phyloP scores from a whole-genome alignment of 2,888 invertebrate genomes.

The Aplocera efformata region DNA sequence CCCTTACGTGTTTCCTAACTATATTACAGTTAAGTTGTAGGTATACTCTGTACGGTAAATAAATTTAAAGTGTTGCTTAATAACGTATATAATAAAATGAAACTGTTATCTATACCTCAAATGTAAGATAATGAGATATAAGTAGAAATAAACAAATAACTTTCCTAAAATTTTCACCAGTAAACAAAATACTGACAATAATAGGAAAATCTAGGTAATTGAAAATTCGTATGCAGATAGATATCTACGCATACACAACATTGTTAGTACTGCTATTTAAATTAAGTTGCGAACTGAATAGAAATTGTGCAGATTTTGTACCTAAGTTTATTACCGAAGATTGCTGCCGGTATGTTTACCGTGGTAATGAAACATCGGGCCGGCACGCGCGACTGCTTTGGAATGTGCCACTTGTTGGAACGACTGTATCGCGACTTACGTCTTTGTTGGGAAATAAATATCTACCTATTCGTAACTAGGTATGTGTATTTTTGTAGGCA shows the following conservation, averaged over 20 bases:
- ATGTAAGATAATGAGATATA: no score
- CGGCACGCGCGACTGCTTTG: conserved; percentile 40
- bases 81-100: no score
- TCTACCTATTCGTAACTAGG: no score
- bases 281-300: conserved; percentile 56
- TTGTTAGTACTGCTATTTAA: conserved; percentile 16
- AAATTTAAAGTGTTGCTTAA: no score
- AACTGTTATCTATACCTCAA: no score
- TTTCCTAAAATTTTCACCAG: no score
- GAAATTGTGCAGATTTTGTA: conserved; percentile 22
- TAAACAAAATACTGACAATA: no score
- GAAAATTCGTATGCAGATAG: conserved; percentile 1
- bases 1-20: no score
- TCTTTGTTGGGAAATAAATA: background rate
- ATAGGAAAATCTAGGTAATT: background rate
- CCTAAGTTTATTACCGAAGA: conserved; percentile 32
- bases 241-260: background rate
- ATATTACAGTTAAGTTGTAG: no score
- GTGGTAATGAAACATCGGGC: conserved; percentile 58
- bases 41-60: no score
- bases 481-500: no score
- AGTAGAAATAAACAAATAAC: no score
- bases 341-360: conserved; percentile 46
- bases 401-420: conserved; percentile 41
- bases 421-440: conserved; percentile 21